Base-by-base conservation (phyloP, 2,888 invertebrate species). In the Noctua comes region DNA sequence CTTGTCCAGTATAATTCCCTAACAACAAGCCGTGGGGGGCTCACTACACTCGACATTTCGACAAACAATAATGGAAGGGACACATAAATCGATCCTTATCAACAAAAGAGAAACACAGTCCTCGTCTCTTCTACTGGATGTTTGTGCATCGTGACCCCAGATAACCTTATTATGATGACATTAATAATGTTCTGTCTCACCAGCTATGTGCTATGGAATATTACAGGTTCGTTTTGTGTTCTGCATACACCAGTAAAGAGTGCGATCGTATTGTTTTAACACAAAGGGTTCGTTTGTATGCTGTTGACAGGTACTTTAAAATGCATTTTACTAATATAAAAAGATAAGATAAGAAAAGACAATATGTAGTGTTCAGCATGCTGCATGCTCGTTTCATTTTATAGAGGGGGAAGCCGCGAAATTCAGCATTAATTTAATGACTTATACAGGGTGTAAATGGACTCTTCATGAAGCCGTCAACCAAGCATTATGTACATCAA, bases 101-200 rank as follows among this genome's bases (percentile, higher is more conserved):
- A 82, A 80, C 85, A 89, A 78, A 89, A 91, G 92, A 92, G 91
- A 89, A 91, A 89, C 87, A 88, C 80, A 90, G 90, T 90, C 89
- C 91, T 90, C 90, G 88, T 88, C 90, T 88, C 88, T 84, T 86
- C 84, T 74, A 82, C 85, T 90, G 86, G 87, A 89, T 96, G 96
- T 95, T 96, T 96, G 94, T 92, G 94, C 91, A 88, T 88, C 89
- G 86, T 94, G 96, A 95, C 95, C 96, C 90, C 78, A 88, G 96
- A 97, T 96, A 96, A 96, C 94, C 93, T 94, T 95, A 95, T 94
- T 95, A 94, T 95, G 95, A 94, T 95, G 95, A 95, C 96, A 95
- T 96, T 94, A 95, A 95, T 96, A 93, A 92, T 90, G 88, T 89
- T 88, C 88, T 90, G 88, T 89, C 87, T 88, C 86, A 87, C 85